phyloP scores from a whole-genome alignment of 1,140 invertebrate species.

The Anthonomus grandis region DNA sequence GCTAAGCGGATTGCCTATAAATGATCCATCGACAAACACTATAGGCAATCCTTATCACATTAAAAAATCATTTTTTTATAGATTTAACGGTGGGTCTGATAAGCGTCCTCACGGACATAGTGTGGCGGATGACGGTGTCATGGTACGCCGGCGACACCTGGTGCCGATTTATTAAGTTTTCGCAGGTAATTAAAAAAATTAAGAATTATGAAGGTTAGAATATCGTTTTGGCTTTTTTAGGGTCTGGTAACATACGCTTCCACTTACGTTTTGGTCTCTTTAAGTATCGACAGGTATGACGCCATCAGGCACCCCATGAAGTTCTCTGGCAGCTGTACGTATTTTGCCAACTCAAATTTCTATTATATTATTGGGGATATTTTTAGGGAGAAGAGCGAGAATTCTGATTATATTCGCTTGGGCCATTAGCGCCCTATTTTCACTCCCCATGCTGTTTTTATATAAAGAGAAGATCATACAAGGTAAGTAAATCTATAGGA shows the following conservation, averaged over 20 bases:
- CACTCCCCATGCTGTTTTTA: slow-evolving; percentile 76
- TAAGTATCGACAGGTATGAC: slow-evolving; percentile 92
- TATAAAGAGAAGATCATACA: slow-evolving; percentile 75
- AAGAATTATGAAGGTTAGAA: neutral
- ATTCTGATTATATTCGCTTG: slow-evolving; percentile 77
- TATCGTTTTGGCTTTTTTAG: slow-evolving; percentile 47
- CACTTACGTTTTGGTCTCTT: slow-evolving; percentile 91
- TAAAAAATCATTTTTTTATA: slow-evolving; percentile 37
- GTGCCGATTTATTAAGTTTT: slow-evolving; percentile 60
- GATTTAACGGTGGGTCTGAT: slow-evolving; percentile 63
- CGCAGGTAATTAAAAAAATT: slow-evolving; percentile 50
- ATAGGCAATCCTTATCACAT: too few relatives aligned
- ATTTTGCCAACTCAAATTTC: neutral
- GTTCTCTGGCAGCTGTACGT: slow-evolving; percentile 89
- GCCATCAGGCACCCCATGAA: slow-evolving; percentile 94
- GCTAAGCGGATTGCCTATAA: neutral
- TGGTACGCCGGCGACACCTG: slow-evolving; percentile 61
- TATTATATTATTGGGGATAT: neutral
- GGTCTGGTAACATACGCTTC: slow-evolving; percentile 88
- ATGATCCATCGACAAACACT: too few relatives aligned
- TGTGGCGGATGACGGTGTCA: slow-evolving; percentile 60
- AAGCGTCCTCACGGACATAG: slow-evolving; percentile 61
- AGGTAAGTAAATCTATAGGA: slow-evolving; percentile 62
- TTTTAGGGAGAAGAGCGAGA: slow-evolving; percentile 76
- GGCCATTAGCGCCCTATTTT: slow-evolving; percentile 79